Evolutionary conservation across 2,113 vertebrate species (phyloP).

Genomic region (Eurystomus gularis): DNA sequence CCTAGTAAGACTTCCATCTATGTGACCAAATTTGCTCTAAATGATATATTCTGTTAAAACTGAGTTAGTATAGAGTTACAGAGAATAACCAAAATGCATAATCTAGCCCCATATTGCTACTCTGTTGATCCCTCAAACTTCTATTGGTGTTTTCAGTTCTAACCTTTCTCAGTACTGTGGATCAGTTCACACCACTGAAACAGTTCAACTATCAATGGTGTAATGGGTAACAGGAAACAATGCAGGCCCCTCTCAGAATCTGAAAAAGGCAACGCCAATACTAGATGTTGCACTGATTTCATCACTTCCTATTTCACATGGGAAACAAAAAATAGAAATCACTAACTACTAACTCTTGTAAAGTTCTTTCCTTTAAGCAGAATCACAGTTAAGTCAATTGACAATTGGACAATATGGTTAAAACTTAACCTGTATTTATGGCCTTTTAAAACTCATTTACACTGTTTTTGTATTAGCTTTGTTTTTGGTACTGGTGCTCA

Average conservation of each 20-base stretch:
- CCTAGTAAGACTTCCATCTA: neutral
- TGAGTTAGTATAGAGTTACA: neutral
- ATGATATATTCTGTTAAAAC: neutral
- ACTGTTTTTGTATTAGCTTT: neutral
- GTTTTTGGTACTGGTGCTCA: neutral
- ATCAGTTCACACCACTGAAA: neutral
- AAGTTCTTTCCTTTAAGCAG: neutral
- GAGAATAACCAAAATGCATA: neutral
- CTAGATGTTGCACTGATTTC: neutral
- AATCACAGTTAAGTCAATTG: neutral
- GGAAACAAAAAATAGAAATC: neutral
- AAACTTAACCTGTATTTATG: neutral
- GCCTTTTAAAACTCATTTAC: neutral
- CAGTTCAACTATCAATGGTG: neutral
- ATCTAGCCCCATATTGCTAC: neutral
- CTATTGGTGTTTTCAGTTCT: neutral
- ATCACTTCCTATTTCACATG: neutral
- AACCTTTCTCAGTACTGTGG: neutral
- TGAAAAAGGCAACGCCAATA: neutral
- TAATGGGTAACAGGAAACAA: neutral
- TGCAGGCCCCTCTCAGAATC: neutral
- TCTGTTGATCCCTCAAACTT: neutral
- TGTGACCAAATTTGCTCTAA: neutral
- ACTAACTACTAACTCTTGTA: neutral
- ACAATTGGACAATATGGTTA: neutral